Evolutionary conservation across 2,888 invertebrate genomes (phyloP).

Genomic region (Tenthredo mesomela): DNA sequence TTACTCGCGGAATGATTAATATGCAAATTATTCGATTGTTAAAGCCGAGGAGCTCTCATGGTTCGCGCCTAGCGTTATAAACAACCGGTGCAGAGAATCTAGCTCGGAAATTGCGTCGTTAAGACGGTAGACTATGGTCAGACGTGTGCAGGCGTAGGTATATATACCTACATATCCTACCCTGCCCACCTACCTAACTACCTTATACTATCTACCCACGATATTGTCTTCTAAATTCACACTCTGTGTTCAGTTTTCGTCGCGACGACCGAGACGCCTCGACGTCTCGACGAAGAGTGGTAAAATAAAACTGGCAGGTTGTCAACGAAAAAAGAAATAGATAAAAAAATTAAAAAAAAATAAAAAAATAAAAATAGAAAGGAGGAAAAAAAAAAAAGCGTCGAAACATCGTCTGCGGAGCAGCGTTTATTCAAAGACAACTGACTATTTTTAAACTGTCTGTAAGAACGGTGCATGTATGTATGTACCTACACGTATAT

Average conservation of each 20-base stretch:
- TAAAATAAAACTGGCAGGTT: constrained; percentile 48
- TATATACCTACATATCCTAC: not conserved
- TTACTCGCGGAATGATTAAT: constrained; percentile 11
- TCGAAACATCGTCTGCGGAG: not conserved
- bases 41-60: not conserved
- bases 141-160: constrained; percentile 16
- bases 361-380: not conserved
- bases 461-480: not conserved
- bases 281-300: constrained; percentile 22
- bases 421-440: constrained; percentile 31
- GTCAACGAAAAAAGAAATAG: constrained; percentile 17
- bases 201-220: not conserved
- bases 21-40: constrained; percentile 34
- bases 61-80: constrained; percentile 25
- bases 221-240: constrained; percentile 44
- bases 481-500: not conserved
- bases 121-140: constrained; percentile 34
- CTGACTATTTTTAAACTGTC: constrained; percentile 22
- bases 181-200: not conserved
- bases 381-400: not conserved
- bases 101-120: constrained; percentile 20
- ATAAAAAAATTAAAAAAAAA: not conserved
- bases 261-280: not conserved
- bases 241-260: constrained; percentile 25
- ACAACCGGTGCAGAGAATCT: constrained; percentile 2